phyloP scores from a whole-genome alignment of 2,797 vertebrate genomes.

The Sphaeramia orbicularis region DNA sequence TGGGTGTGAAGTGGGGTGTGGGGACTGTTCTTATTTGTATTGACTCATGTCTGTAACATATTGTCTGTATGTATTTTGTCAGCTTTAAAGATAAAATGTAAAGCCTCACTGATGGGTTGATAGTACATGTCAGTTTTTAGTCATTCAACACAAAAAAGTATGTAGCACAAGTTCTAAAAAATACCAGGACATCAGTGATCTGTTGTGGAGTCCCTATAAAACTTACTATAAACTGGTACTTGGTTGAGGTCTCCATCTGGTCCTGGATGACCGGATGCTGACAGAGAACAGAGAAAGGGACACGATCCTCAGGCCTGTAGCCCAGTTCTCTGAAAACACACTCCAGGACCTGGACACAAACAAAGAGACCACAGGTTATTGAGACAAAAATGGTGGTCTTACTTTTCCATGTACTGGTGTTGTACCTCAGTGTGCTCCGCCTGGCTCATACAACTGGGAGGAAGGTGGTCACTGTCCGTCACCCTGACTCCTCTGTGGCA shows the following conservation, averaged over 20 bases:
- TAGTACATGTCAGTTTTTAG: too few species aligned
- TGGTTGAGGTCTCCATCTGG: constrained; percentile 82
- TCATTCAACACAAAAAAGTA: too few species aligned
- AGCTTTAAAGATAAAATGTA: too few species aligned
- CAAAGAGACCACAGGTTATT: neutral
- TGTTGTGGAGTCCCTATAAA: neutral
- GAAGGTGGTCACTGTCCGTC: constrained; percentile 66
- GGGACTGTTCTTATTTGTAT: too few species aligned
- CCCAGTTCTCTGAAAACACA: constrained; percentile 86
- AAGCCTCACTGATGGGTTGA: too few species aligned
- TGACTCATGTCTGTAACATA: too few species aligned
- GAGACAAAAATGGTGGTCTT: neutral
- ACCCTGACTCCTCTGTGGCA: constrained; percentile 69
- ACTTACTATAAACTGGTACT: constrained; percentile 82
- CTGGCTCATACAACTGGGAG: constrained; percentile 54
- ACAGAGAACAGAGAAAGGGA: constrained; percentile 84
- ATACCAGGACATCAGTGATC: too few species aligned
- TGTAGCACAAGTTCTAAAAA: too few species aligned
- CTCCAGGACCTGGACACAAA: constrained; percentile 79
- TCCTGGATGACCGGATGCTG: constrained; percentile 87
- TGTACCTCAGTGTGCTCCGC: constrained; percentile 81
- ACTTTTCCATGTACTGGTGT: neutral
- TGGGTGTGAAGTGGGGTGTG: too few species aligned
- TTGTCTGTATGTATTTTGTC: too few species aligned
- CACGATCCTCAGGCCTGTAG: constrained; percentile 73